Evolutionary conservation across 2,888 invertebrate species (phyloP).

Genomic region (Bhutanitis thaidina): DNA sequence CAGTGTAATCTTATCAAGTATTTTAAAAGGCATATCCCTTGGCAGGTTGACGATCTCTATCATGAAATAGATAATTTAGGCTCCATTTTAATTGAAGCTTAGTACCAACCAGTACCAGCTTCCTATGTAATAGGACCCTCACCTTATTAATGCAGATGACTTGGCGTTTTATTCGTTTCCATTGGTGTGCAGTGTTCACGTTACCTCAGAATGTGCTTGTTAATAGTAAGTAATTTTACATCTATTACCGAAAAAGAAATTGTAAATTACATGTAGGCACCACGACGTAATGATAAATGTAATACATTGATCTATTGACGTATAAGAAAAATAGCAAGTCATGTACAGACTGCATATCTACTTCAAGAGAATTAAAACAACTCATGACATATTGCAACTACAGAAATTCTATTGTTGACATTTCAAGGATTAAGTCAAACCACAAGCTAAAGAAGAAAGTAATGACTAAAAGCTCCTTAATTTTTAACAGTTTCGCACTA

Average conservation of each 20-base stretch:
- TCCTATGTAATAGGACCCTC: constrained; percentile 49
- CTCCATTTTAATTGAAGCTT: constrained; percentile 20
- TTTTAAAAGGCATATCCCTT: constrained; percentile 22
- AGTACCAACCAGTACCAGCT: constrained; percentile 28
- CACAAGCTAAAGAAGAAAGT: not conserved
- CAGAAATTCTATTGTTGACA: too few species aligned
- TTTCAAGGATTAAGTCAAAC: too few species aligned
- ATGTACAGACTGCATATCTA: too few species aligned
- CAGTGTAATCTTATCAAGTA: constrained; percentile 14
- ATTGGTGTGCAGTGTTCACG: constrained; percentile 34
- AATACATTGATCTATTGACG: too few species aligned
- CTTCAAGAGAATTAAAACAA: too few species aligned
- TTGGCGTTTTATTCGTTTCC: constrained; percentile 49
- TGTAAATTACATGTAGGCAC: too few species aligned
- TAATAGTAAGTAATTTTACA: constrained; percentile 31
- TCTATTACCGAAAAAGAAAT: constrained; percentile 3
- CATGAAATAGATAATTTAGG: constrained; percentile 23
- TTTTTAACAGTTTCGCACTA: not conserved
- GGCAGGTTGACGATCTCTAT: constrained; percentile 14
- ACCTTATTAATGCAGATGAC: constrained; percentile 62
- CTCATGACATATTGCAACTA: too few species aligned
- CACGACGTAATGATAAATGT: too few species aligned
- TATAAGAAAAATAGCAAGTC: too few species aligned
- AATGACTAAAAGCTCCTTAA: not conserved
- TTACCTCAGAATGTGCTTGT: constrained; percentile 40